These are phyloP conservation scores for Plecotus auritus DNA, from an alignment of 2,113 vertebrate genomes.

Conservation along the genomic window DNA sequence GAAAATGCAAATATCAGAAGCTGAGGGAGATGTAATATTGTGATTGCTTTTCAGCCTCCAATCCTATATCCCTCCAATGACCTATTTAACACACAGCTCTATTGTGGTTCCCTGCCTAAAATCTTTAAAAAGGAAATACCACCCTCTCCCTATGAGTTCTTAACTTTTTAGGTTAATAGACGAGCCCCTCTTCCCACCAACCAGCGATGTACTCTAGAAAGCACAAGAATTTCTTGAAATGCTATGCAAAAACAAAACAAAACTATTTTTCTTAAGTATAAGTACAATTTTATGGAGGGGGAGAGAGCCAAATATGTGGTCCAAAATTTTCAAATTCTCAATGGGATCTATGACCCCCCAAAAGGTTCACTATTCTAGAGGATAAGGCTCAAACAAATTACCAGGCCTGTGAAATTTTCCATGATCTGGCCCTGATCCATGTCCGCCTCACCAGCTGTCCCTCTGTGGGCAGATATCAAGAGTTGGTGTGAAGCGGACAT, in stretches of 20 bases:
- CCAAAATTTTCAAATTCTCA: not conserved
- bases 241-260: not conserved
- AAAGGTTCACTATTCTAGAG: not conserved
- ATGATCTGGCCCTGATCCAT: not conserved
- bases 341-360: not conserved
- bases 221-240: not conserved
- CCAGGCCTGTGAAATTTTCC: not conserved
- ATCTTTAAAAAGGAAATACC: not conserved
- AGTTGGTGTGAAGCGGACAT: not conserved
- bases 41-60: not conserved
- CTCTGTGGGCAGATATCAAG: not conserved
- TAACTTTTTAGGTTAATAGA: not conserved
- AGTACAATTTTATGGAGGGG: not conserved
- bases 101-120: not conserved
- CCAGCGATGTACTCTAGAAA: not conserved
- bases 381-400: not conserved
- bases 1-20: not conserved
- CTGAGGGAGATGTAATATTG: not conserved
- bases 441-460: not conserved
- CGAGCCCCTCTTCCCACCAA: not conserved
- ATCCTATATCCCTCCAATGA: not conserved
- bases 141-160: not conserved
- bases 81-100: not conserved
- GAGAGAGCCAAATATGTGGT: not conserved
- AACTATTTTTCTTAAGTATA: not conserved